Conservation (phyloP, 2,888 invertebrate species). For the Drosophila nr. medialis region DNA sequence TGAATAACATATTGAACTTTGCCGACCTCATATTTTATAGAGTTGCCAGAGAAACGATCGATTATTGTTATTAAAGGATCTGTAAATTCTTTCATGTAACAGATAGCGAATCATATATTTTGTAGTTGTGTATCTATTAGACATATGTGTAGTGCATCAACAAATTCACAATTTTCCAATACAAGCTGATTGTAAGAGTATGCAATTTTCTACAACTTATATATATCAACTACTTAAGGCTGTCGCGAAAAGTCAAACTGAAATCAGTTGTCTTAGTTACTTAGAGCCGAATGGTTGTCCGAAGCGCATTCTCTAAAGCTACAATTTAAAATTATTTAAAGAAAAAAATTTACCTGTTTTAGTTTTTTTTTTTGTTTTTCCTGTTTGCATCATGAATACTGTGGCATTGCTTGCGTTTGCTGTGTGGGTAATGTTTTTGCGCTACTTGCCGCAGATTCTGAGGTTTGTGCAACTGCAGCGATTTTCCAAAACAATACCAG, state of each 20-base stretch:
- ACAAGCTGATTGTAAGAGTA: background rate
- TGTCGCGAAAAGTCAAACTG: background rate
- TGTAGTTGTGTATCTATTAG: background rate
- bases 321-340: background rate
- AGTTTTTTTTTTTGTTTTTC: background rate
- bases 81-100: background rate
- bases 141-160: background rate
- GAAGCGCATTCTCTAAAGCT: background rate
- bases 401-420: constrained; percentile 71
- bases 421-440: constrained; percentile 73
- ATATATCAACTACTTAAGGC: background rate
- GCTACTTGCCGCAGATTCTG: constrained; percentile 71
- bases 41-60: background rate
- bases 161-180: background rate
- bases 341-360: background rate
- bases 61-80: background rate
- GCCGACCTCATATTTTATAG: background rate
- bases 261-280: constrained; percentile 29
- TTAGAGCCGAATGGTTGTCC: constrained; percentile 33
- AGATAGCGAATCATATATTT: too few species aligned
- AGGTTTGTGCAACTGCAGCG: constrained; percentile 70
- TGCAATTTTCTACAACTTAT: background rate
- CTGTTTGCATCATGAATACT: constrained; percentile 58
- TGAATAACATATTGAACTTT: background rate
- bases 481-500: constrained; percentile 77